Evolutionary conservation across 2,113 vertebrate species (phyloP).

Genomic region (Pseudonaja textilis): DNA sequence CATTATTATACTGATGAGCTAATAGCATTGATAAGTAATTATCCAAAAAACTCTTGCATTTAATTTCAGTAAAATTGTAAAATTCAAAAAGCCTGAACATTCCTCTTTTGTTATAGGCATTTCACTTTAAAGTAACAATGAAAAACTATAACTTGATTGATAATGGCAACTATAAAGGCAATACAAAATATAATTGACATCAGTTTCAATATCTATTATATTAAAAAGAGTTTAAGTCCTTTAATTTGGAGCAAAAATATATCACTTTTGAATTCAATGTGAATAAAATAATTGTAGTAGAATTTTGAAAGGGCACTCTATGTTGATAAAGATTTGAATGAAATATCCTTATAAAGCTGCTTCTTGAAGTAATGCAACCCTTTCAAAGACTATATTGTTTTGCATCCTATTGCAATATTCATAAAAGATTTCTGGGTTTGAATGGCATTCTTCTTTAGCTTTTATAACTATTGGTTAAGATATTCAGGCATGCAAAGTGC

Average conservation of each 20-base stretch:
- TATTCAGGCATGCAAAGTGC: background rate
- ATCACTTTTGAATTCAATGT: background rate
- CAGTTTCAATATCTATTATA: conserved; percentile 51
- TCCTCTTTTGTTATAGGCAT: conserved; percentile 45
- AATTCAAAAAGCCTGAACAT: conserved; percentile 54
- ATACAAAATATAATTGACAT: conserved; percentile 59
- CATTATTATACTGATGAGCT: conserved; percentile 66
- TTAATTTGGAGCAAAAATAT: background rate
- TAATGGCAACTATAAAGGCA: conserved; percentile 69
- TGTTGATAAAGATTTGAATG: background rate
- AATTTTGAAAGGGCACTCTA: background rate
- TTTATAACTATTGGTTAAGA: background rate
- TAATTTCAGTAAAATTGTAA: conserved; percentile 68
- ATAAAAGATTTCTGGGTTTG: background rate
- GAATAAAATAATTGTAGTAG: background rate
- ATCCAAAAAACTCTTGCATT: conserved; percentile 59
- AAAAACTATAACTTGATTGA: conserved; percentile 69
- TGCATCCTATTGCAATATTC: background rate
- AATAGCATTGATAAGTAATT: conserved; percentile 67
- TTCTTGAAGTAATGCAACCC: background rate
- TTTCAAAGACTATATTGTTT: background rate
- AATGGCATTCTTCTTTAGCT: background rate
- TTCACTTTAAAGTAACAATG: conserved; percentile 60
- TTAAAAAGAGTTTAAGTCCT: conserved; percentile 30
- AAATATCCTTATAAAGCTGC: background rate